These are phyloP conservation scores for Galleria mellonella DNA, from an alignment of 1,140 invertebrate species.

Conservation along the genomic window DNA sequence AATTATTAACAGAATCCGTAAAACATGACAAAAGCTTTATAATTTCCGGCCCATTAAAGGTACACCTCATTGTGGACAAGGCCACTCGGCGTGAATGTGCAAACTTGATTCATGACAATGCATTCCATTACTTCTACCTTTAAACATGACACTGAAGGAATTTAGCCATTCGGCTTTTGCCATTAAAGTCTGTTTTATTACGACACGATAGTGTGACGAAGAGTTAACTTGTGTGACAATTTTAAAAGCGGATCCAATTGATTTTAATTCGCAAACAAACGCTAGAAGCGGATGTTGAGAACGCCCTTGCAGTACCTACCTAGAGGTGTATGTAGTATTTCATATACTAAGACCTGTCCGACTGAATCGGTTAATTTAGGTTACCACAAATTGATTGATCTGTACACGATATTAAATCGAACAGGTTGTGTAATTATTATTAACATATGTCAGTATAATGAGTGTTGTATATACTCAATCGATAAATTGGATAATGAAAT, in stretches of 20 bases:
- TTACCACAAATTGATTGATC: too few species aligned
- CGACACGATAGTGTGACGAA: constrained; percentile 8
- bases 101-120: constrained; percentile 39
- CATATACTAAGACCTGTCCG: not conserved
- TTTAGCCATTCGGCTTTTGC: constrained; percentile 32
- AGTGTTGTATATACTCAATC: too few species aligned
- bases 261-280: constrained; percentile 33
- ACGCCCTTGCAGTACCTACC: constrained; percentile 42
- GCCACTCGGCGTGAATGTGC: constrained; percentile 43
- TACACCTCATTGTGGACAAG: constrained; percentile 44
- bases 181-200: constrained; percentile 37
- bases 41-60: constrained; percentile 60
- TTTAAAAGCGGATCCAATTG: constrained; percentile 64
- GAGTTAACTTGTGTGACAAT: constrained; percentile 30
- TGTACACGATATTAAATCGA: too few species aligned
- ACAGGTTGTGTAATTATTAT: too few species aligned
- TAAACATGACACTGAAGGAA: constrained; percentile 13
- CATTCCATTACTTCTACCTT: constrained; percentile 38
- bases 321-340: not conserved
- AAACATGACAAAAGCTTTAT: constrained; percentile 39
- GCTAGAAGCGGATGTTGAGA: constrained; percentile 49
- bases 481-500: too few species aligned
- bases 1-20: constrained; percentile 39
- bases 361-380: not conserved
- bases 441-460: too few species aligned